phyloP scores from a whole-genome alignment of 2,888 invertebrate genomes.

The Microchrysa polita region DNA sequence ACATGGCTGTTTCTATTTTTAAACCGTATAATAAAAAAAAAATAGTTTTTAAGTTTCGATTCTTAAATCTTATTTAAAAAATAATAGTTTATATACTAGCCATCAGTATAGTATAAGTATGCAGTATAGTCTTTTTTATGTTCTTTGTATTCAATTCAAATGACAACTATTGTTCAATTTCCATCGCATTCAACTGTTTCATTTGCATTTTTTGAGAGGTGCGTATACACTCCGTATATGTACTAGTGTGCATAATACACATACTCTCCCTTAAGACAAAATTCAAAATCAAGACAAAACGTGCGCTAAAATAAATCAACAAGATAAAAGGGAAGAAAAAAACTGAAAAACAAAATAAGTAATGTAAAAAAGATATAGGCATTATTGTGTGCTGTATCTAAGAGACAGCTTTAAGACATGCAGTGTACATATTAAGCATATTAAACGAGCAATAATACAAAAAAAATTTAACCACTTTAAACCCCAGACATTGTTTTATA shows the following conservation, averaged over 20 bases:
- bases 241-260: not conserved
- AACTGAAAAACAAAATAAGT: constrained; percentile 29
- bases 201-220: not conserved
- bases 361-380: constrained; percentile 28
- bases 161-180: no score
- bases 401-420: not conserved
- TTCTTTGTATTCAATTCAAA: no score
- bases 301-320: constrained; percentile 34
- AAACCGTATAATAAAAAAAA: no score
- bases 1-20: no score
- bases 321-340: constrained; percentile 22
- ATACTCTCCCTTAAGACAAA: constrained; percentile 25
- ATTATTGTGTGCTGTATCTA: not conserved
- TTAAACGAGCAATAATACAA: not conserved
- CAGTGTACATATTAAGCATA: constrained; percentile 2
- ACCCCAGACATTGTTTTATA: no score
- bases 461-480: constrained; percentile 1
- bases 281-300: constrained; percentile 27
- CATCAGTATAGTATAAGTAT: no score
- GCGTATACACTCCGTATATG: constrained; percentile 10
- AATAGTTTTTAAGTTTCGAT: no score
- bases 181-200: not conserved
- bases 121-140: no score
- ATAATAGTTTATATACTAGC: no score
- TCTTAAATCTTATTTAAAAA: no score